Conservation (phyloP, 2,113 vertebrate species). For the Arvicanthis niloticus region DNA sequence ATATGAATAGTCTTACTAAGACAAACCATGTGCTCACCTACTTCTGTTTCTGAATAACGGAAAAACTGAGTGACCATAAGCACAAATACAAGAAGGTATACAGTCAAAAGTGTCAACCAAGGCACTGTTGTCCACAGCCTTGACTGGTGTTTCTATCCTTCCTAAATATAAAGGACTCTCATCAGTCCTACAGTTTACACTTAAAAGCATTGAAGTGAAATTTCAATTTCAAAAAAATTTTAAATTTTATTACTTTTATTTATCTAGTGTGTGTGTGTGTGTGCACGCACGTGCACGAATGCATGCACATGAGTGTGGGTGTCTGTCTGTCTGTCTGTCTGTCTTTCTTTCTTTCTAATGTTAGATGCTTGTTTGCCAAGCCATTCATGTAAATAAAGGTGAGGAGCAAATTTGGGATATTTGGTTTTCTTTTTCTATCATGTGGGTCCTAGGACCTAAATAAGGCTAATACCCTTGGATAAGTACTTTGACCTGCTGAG, state of each 20-base stretch:
- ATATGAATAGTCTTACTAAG: slow-evolving; percentile 30
- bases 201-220: not conserved
- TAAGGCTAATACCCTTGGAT: not conserved
- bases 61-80: not conserved
- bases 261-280: not conserved
- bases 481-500: not conserved
- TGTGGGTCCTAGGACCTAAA: no score
- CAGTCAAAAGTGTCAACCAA: not conserved
- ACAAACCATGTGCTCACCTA: not conserved
- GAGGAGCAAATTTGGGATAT: not conserved
- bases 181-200: not conserved
- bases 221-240: not conserved
- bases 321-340: no score
- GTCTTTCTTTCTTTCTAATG: no score
- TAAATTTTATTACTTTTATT: not conserved
- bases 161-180: not conserved
- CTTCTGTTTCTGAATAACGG: not conserved
- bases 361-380: no score
- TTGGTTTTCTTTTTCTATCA: not conserved
- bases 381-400: not conserved
- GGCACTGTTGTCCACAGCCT: not conserved
- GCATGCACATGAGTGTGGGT: not conserved
- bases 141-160: not conserved
- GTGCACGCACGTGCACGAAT: no score
- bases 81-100: not conserved